Percentiles rank a stretch among this genome's conserved stretches.
These are phyloP conservation scores for Myioborus miniatus DNA, from an alignment of 2,797 vertebrate species.

Conservation along the genomic window DNA sequence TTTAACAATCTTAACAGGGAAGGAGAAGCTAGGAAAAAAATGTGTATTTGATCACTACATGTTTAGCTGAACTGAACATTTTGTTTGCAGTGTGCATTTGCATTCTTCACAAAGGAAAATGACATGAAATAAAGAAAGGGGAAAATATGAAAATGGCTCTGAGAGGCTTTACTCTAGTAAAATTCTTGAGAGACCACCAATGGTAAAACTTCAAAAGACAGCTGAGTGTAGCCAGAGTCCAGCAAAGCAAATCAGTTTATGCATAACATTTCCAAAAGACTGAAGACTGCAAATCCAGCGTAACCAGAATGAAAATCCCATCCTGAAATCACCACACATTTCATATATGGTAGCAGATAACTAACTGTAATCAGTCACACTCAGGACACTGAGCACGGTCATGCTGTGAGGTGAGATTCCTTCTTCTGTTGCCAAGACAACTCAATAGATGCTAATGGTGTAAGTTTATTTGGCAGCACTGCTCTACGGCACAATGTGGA, in stretches of 20 bases:
- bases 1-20: not conserved
- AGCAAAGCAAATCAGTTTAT: not conserved
- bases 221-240: not conserved
- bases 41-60: not conserved
- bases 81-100: not conserved
- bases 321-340: not conserved
- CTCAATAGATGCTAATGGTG: constrained; percentile 12
- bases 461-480: constrained; percentile 13
- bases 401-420: not conserved
- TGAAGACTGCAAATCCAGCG: not conserved
- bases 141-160: not conserved
- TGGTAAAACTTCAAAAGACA: not conserved
- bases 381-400: not conserved
- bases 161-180: not conserved
- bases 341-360: not conserved
- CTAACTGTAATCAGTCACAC: not conserved
- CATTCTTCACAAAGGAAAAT: not conserved
- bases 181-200: not conserved
- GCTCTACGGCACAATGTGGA: not conserved
- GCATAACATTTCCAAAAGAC: not conserved
- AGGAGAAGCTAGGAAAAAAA: not conserved
- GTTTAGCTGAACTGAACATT: not conserved
- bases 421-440: constrained; percentile 58
- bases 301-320: not conserved
- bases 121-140: not conserved